phyloP scores from a whole-genome alignment of 2,797 vertebrate genomes.

The Taenioides sp. region DNA sequence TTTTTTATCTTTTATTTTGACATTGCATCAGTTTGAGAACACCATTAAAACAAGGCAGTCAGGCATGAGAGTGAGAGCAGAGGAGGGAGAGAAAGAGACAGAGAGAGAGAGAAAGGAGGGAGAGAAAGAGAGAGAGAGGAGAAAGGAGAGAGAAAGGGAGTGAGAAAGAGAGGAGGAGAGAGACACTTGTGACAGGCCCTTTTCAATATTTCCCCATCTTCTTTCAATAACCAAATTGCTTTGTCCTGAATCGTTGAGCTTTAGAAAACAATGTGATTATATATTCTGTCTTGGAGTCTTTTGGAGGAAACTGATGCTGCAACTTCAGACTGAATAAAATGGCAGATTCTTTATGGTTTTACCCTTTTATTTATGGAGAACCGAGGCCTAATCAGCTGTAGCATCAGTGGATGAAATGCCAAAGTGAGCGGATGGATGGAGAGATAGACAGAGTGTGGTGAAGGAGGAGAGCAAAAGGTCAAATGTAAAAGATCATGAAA shows the following conservation, averaged over 20 bases:
- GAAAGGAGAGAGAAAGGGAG: constrained; percentile 31
- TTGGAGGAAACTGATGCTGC: constrained; percentile 41
- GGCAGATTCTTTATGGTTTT: constrained; percentile 45
- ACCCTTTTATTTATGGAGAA: constrained; percentile 59
- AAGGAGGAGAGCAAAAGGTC: constrained; percentile 42
- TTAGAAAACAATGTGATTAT: constrained; percentile 26
- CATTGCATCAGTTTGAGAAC: constrained; percentile 33
- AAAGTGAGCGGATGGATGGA: constrained; percentile 46
- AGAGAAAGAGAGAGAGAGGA: constrained; percentile 1
- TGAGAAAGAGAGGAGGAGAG: constrained; percentile 33
- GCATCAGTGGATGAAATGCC: constrained; percentile 57
- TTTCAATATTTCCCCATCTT: constrained; percentile 42
- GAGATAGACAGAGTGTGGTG: constrained; percentile 28
- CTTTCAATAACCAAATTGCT: constrained; percentile 39
- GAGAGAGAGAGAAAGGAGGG: not conserved
- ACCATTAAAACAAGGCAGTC: constrained; percentile 73
- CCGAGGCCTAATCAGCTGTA: constrained; percentile 30
- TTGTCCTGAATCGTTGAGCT: constrained; percentile 26
- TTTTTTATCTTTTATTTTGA: not conserved
- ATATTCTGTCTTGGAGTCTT: constrained; percentile 1
- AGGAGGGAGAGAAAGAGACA: constrained; percentile 9
- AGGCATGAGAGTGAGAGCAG: constrained; percentile 40
- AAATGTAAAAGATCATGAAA: constrained; percentile 31
- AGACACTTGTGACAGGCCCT: constrained; percentile 58
- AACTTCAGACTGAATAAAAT: constrained; percentile 30